phyloP scores from a whole-genome alignment of 2,797 vertebrate species.

The Coregonus suidteri region DNA sequence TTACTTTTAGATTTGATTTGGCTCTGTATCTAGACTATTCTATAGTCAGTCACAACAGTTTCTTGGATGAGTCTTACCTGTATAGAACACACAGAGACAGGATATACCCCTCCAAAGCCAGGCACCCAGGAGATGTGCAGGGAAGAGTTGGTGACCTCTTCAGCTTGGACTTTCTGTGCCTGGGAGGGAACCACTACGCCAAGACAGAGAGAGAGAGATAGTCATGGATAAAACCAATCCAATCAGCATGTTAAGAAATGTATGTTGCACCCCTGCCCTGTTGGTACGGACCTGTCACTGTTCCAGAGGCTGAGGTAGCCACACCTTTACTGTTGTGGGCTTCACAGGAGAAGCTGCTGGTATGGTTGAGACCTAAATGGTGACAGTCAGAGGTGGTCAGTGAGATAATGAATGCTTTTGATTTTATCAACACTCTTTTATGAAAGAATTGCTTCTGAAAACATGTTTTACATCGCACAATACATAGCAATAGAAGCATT shows the following conservation, averaged over 20 bases:
- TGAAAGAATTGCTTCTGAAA: too few species aligned
- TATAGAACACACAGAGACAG: slow-evolving; percentile 64
- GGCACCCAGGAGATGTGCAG: slow-evolving; percentile 70
- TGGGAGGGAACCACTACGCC: slow-evolving; percentile 65
- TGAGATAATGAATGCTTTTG: background rate
- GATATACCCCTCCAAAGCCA: slow-evolving; percentile 64
- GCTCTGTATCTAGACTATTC: background rate
- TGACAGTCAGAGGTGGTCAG: background rate
- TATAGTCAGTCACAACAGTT: background rate
- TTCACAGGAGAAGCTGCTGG: slow-evolving; percentile 72
- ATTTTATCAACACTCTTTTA: too few species aligned
- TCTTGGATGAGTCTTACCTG: slow-evolving; percentile 48
- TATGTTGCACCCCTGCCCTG: background rate
- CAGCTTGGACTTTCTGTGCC: slow-evolving; percentile 49
- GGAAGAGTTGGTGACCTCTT: slow-evolving; percentile 43
- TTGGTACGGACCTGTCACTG: slow-evolving; percentile 62
- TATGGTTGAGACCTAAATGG: slow-evolving; percentile 68
- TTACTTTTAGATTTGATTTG: background rate
- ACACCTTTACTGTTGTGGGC: slow-evolving; percentile 73
- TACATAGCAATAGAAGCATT: too few species aligned
- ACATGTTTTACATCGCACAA: too few species aligned
- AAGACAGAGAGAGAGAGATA: background rate
- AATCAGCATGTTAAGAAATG: background rate
- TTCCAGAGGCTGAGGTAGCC: slow-evolving; percentile 69
- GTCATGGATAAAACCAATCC: background rate